Conservation (phyloP, 2,113 vertebrate species). For the Cyanistes caeruleus region DNA sequence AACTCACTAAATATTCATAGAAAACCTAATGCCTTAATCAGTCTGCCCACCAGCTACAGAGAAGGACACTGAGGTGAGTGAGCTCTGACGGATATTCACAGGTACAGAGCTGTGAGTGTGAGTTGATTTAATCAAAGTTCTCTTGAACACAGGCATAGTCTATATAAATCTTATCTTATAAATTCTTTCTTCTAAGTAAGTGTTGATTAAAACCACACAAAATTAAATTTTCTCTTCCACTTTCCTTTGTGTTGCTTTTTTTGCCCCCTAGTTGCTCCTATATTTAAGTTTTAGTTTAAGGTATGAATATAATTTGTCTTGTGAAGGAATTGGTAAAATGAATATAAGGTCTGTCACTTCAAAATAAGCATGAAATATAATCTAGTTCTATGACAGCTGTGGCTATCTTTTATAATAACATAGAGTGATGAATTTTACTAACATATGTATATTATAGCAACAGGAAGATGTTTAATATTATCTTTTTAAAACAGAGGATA, state of each 20-base stretch:
- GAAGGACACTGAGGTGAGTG: accelerated
- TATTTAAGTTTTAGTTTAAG: not conserved
- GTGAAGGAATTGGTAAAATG: not conserved
- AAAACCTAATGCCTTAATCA: not conserved
- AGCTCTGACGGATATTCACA: not conserved
- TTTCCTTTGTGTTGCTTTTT: not conserved
- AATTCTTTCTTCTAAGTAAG: not conserved
- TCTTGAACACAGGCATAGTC: not conserved
- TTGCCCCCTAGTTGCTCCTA: not conserved
- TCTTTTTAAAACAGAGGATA: not conserved
- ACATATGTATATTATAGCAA: not conserved
- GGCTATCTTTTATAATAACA: not conserved
- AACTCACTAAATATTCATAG: not conserved
- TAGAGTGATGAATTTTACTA: not conserved
- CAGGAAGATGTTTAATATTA: not conserved
- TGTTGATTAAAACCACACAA: not conserved
- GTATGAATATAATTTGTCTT: not conserved
- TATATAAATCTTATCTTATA: not conserved
- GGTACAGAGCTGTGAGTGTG: not conserved
- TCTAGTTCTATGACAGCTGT: not conserved
- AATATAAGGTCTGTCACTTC: not conserved
- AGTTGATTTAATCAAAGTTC: not conserved
- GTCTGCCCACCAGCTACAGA: not conserved
- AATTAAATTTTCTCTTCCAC: not conserved
- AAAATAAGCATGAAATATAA: not conserved